phyloP scores from a whole-genome alignment of 2,888 invertebrate genomes.

The Epicampocera succincta region DNA sequence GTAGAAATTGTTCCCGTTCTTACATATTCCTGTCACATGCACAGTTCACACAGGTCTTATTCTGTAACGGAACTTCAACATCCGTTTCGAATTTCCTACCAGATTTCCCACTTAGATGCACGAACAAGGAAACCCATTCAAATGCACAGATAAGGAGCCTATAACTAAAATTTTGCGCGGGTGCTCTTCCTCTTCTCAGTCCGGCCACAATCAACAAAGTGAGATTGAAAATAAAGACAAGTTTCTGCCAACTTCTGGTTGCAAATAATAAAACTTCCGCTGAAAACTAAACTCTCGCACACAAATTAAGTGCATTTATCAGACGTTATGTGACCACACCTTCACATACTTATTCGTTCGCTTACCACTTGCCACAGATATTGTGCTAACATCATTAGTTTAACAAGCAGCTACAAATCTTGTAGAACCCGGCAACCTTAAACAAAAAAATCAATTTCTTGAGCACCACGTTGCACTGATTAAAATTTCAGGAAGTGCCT shows the following conservation, averaged over 20 bases:
- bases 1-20: not conserved
- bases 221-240: slow-evolving; percentile 44
- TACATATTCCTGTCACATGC: too few species aligned
- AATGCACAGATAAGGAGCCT: not conserved
- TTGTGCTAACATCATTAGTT: slow-evolving; percentile 77
- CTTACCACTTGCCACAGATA: slow-evolving; percentile 27
- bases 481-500: slow-evolving; percentile 65
- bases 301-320: not conserved
- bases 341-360: slow-evolving; percentile 30
- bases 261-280: slow-evolving; percentile 60
- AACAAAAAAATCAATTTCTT: slow-evolving; percentile 4
- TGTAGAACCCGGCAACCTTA: slow-evolving; percentile 33
- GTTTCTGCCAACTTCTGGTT: slow-evolving; percentile 23
- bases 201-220: slow-evolving; percentile 50
- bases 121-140: not conserved
- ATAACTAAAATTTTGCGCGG: slow-evolving; percentile 34
- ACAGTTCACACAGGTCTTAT: not conserved
- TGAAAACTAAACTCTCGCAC: slow-evolving; percentile 4
- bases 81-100: slow-evolving; percentile 30
- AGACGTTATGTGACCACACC: slow-evolving; percentile 40
- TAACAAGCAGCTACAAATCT: slow-evolving; percentile 72
- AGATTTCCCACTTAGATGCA: not conserved
- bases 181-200: slow-evolving; percentile 28
- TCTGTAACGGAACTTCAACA: slow-evolving; percentile 22
- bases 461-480: slow-evolving; percentile 38